Evolutionary conservation across 2,888 invertebrate genomes (phyloP).

Genomic region (Herminia tarsipennalis): DNA sequence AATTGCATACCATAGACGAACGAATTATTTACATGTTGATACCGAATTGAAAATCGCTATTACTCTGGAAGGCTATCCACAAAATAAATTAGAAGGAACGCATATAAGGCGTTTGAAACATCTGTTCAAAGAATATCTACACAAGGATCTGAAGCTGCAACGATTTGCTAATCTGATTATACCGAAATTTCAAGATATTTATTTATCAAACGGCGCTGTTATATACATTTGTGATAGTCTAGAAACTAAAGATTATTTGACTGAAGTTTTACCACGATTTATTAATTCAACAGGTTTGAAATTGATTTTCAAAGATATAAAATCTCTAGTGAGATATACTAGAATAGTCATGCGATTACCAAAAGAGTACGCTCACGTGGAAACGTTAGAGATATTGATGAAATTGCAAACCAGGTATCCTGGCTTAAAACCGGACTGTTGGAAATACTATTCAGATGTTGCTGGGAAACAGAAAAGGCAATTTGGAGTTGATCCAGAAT

Average conservation of each 20-base stretch:
- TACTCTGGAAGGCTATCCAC: conserved; percentile 73
- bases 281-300: conserved; percentile 72
- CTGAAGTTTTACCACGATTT: conserved; percentile 70
- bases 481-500: conserved; percentile 76
- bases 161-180: conserved; percentile 70
- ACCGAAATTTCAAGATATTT: conserved; percentile 77
- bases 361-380: conserved; percentile 67
- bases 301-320: conserved; percentile 68
- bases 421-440: conserved; percentile 69
- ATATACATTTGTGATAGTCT: conserved; percentile 79
- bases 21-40: conserved; percentile 76
- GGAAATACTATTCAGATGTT: conserved; percentile 78
- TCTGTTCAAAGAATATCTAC: conserved; percentile 73
- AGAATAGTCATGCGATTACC: conserved; percentile 72
- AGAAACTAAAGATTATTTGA: conserved; percentile 75
- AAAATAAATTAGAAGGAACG: conserved; percentile 73
- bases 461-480: conserved; percentile 78
- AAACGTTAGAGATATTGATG: conserved; percentile 64
- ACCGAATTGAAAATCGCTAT: conserved; percentile 74
- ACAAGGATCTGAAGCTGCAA: conserved; percentile 73
- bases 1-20: conserved; percentile 75
- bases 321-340: conserved; percentile 69
- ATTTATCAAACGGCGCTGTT: conserved; percentile 76
- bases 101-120: conserved; percentile 73
- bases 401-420: conserved; percentile 64